Base-by-base conservation (phyloP, 2,113 vertebrate species). In the Melanerpes formicivorus region DNA sequence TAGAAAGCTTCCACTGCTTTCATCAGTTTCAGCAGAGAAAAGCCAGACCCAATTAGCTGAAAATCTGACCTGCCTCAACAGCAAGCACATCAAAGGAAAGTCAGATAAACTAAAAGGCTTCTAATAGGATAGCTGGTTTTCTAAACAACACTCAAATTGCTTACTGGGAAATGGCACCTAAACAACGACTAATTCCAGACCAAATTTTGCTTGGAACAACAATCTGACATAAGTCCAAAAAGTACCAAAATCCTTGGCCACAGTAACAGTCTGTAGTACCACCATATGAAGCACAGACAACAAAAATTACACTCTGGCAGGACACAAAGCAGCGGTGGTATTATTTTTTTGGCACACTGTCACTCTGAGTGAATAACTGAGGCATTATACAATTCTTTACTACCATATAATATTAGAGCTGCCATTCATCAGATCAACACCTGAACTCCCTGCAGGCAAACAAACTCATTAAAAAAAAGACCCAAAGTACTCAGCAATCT, bases 241-340 rank as follows among this genome's bases (percentile, higher is more conserved):
- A 1, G 5, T 22, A 81, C 63, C 40, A 34, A 90, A 87, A 76
- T 6, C 42, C 18, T 21, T 3, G 6, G 14, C 42, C 81, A 60
- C 73, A 71, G 16, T 40, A 77, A 55, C 9, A n/a, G 18, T 54
- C 44, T 17, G 55, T 42, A 54, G 16, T 6, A 76, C 44, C 18
- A 78, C 16, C 21, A 27, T 30, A 42, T 12, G 21, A 32, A 7
- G 18, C 29, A 83, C 0, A 76, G n/a, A 58, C 9, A 85, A 14
- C 5, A 86, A 78, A 60, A 80, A 34, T 17, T 15, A 32, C 11
- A 52, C 21, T 65, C 65, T 37, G 25, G 62, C 84, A 93, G 67
- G 40, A 77, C 18, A 54, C 0, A 0, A 3, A 54, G n/a, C 3
- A 2, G n/a, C 17, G 16, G 23, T 59, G 37, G 66, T 34, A 64